Evolutionary conservation across 1,140 invertebrate genomes (phyloP).

Genomic region (Drosophila lowei): DNA sequence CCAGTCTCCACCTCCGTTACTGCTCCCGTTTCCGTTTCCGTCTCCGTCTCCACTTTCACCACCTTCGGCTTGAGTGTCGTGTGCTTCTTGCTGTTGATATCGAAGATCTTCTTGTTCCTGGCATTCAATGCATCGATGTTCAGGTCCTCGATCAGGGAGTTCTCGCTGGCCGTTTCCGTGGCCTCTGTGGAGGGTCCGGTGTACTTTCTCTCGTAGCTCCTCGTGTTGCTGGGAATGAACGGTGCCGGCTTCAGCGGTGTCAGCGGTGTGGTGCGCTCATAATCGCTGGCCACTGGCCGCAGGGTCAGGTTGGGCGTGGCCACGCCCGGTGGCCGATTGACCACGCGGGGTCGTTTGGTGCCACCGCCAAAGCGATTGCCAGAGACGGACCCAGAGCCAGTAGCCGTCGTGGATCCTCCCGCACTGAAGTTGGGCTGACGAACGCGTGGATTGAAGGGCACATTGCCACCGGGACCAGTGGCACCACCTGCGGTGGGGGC

Average conservation of each 20-base stretch:
- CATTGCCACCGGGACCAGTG: conserved; percentile 47
- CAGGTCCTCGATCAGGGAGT: conserved; percentile 80
- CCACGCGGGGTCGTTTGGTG: conserved; percentile 68
- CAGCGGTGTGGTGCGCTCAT: conserved; percentile 69
- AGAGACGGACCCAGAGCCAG: too few relatives aligned
- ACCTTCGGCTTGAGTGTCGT: conserved; percentile 76
- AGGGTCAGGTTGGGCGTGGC: conserved; percentile 62
- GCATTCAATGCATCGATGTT: conserved; percentile 83
- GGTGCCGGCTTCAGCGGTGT: conserved; percentile 70
- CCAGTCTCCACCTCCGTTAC: conserved; percentile 29
- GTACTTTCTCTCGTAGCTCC: conserved; percentile 79
- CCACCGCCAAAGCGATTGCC: conserved; percentile 60
- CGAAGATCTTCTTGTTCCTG: conserved; percentile 84
- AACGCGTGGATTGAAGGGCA: conserved; percentile 64
- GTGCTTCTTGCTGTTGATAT: conserved; percentile 83
- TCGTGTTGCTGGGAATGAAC: conserved; percentile 74
- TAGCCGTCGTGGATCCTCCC: conserved; percentile 2
- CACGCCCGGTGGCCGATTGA: conserved; percentile 71
- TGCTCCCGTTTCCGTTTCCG: conserved; percentile 22
- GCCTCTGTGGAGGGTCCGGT: conserved; percentile 69
- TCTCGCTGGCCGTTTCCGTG: conserved; percentile 54
- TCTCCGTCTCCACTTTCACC: conserved; percentile 4
- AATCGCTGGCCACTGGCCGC: conserved; percentile 66
- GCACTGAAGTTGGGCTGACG: conserved; percentile 17
- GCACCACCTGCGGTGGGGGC: conserved; percentile 23